Evolutionary conservation across 2,888 invertebrate species (phyloP).

Genomic region (Leptodirus hochenwartii): DNA sequence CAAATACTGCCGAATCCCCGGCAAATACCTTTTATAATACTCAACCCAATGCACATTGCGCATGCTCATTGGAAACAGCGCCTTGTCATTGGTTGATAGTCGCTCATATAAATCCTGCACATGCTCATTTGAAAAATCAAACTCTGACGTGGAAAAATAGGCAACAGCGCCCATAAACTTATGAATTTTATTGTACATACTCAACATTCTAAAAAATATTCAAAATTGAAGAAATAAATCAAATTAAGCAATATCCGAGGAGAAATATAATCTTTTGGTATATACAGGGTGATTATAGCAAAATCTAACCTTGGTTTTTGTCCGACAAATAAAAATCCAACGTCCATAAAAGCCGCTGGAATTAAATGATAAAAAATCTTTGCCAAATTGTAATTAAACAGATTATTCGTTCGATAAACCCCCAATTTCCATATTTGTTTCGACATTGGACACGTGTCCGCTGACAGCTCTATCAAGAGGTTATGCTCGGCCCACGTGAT

Average conservation of each 20-base stretch:
- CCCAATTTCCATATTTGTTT: constrained; percentile 30
- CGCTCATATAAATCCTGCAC: no score
- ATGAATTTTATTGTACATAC: constrained; percentile 4
- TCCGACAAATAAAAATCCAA: constrained; percentile 12
- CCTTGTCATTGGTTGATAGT: no score
- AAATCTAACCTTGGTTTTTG: constrained; percentile 17
- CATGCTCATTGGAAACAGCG: no score
- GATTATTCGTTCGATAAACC: constrained; percentile 16
- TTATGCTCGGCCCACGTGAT: constrained; percentile 35
- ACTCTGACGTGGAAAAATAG: no score
- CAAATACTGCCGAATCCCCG: no score
- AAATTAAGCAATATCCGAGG: not conserved
- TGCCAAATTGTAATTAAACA: constrained; percentile 24
- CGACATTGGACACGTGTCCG: constrained; percentile 32
- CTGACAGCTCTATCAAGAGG: constrained; percentile 28
- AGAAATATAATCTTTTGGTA: no score
- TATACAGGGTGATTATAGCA: no score
- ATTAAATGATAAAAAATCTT: constrained; percentile 22
- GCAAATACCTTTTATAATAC: no score
- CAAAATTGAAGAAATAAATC: no score
- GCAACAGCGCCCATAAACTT: constrained; percentile 6
- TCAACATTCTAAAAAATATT: constrained; percentile 5
- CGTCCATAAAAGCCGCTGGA: constrained; percentile 16
- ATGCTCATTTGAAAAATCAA: no score
- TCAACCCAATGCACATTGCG: no score